These are phyloP conservation scores for Lacerta viridis DNA, from an alignment of 2,797 vertebrate genomes.

Conservation along the genomic window DNA sequence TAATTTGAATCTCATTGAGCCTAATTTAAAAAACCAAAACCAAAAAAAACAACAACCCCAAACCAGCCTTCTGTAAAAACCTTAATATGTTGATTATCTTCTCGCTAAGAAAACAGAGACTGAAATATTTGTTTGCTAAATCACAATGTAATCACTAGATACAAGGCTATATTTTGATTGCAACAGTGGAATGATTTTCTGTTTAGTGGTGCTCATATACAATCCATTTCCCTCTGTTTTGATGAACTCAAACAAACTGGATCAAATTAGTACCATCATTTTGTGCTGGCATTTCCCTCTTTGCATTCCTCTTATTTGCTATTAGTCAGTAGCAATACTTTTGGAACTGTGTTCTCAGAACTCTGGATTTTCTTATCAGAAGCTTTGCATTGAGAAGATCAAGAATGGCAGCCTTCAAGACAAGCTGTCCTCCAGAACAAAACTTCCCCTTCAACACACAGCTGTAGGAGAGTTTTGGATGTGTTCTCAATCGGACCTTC, in stretches of 20 bases:
- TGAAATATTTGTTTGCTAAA: conserved; percentile 34
- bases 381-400: neutral
- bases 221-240: conserved; percentile 17
- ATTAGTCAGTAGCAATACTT: neutral
- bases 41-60: neutral
- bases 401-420: neutral
- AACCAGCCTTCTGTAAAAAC: conserved; percentile 32
- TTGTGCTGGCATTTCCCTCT: neutral
- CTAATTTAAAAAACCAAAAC: conserved; percentile 39
- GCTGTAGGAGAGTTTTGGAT: neutral
- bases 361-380: neutral
- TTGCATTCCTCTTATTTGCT: neutral
- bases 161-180: neutral
- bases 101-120: conserved; percentile 49
- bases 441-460: neutral
- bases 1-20: conserved; percentile 41
- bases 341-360: neutral
- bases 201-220: neutral
- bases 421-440: neutral
- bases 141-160: conserved; percentile 30
- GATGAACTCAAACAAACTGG: conserved; percentile 15
- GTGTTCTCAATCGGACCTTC: neutral
- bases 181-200: neutral
- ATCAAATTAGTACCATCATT: neutral
- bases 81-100: conserved; percentile 54